Evolutionary conservation across 2,797 vertebrate species (phyloP).

Genomic region (Chrosomus eos): DNA sequence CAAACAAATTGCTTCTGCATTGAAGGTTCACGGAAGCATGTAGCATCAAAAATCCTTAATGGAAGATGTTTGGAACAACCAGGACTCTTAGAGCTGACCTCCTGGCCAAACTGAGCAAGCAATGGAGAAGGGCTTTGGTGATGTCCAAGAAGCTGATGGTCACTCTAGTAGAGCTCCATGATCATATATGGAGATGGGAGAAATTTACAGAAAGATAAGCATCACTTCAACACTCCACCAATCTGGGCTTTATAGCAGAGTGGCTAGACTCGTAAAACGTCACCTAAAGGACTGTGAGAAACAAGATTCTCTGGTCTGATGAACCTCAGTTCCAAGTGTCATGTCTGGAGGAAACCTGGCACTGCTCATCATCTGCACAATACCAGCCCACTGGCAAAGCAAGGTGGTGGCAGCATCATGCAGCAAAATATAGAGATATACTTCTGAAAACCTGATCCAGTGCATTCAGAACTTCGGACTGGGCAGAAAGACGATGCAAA

Average conservation of each 20-base stretch:
- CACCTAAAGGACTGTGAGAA: background rate
- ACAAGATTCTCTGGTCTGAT: background rate
- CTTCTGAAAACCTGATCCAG: background rate
- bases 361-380: background rate
- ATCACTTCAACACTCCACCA: background rate
- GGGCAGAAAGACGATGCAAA: background rate
- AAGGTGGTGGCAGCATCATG: background rate
- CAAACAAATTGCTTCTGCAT: background rate
- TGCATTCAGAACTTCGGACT: background rate
- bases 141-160: background rate
- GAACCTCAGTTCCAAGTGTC: background rate
- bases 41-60: background rate
- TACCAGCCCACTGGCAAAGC: background rate
- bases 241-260: background rate
- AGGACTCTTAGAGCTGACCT: background rate
- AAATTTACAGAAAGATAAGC: background rate
- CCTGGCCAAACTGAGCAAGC: background rate
- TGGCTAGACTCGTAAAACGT: background rate
- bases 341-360: background rate
- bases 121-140: background rate
- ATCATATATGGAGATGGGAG: background rate
- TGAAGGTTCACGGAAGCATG: background rate
- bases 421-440: no score
- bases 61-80: background rate
- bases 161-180: background rate